Conservation (phyloP, 2,888 invertebrate genomes). For the Ganaspis brasiliensis region DNA sequence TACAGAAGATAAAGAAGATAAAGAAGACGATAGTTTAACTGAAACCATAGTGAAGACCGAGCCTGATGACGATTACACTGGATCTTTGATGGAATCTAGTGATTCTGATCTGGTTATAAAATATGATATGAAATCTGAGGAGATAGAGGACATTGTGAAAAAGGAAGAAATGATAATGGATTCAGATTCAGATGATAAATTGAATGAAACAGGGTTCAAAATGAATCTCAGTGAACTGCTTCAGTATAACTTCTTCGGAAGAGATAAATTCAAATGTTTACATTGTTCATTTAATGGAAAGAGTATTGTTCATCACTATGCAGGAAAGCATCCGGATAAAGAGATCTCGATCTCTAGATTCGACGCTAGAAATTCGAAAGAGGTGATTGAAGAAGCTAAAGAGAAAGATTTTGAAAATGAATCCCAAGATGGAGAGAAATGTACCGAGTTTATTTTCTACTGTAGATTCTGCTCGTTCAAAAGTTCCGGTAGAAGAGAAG, state of each 20-base stretch:
- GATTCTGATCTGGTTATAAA: conserved; percentile 41
- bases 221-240: conserved; percentile 62
- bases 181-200: too few relatives aligned
- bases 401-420: conserved; percentile 77
- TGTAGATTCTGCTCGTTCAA: conserved; percentile 76
- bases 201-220: conserved; percentile 48
- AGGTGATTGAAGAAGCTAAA: conserved; percentile 83
- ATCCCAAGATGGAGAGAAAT: conserved; percentile 19
- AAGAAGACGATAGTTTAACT: conserved; percentile 1
- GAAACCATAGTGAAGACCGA: conserved; percentile 22
- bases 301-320: conserved; percentile 86
- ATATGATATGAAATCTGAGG: conserved; percentile 41
- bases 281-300: conserved; percentile 84
- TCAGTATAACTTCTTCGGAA: conserved; percentile 69
- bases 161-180: conserved; percentile 28
- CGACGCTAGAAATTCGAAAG: conserved; percentile 81
- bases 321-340: conserved; percentile 84
- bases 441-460: conserved; percentile 63
- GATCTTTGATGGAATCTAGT: background rate
- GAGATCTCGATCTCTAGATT: conserved; percentile 86
- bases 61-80: conserved; percentile 49
- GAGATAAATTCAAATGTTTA: conserved; percentile 82
- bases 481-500: conserved; percentile 60
- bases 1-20: conserved; percentile 30
- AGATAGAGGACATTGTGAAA: conserved; percentile 20